Conservation (phyloP, 2,888 invertebrate genomes). For the Limnephilus auricula region DNA sequence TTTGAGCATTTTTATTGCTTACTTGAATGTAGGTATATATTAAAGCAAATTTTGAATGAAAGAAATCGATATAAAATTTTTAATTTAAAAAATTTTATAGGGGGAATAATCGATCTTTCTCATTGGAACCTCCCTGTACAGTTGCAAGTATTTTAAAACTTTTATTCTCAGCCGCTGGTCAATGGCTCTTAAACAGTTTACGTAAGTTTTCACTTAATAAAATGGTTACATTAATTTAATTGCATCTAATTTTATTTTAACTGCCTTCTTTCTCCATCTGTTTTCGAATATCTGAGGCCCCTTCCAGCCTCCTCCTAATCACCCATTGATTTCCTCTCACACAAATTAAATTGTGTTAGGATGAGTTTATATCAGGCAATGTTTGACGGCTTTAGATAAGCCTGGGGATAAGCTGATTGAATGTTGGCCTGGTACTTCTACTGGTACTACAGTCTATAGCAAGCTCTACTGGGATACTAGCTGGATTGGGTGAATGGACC, state of each 20-base stretch:
- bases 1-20: too few relatives aligned
- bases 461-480: background rate
- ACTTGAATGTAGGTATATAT: too few relatives aligned
- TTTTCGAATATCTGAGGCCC: background rate
- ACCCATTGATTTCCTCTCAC: slow-evolving; percentile 31
- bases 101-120: too few relatives aligned
- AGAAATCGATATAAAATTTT: too few relatives aligned
- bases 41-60: too few relatives aligned
- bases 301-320: slow-evolving; percentile 26
- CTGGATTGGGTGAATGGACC: background rate
- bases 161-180: too few relatives aligned
- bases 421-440: background rate
- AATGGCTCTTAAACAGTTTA: background rate
- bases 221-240: background rate
- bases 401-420: slow-evolving; percentile 47
- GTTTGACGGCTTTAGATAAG: slow-evolving; percentile 60
- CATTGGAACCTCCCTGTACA: too few relatives aligned
- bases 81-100: too few relatives aligned
- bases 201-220: background rate
- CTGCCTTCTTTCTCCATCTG: background rate
- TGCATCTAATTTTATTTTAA: background rate
- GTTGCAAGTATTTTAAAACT: too few relatives aligned
- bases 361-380: slow-evolving; percentile 58
- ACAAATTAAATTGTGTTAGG: slow-evolving; percentile 44
- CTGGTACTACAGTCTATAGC: too few relatives aligned